These are phyloP conservation scores for Anastrepha ludens DNA, from an alignment of 1,140 invertebrate species.

Conservation along the genomic window DNA sequence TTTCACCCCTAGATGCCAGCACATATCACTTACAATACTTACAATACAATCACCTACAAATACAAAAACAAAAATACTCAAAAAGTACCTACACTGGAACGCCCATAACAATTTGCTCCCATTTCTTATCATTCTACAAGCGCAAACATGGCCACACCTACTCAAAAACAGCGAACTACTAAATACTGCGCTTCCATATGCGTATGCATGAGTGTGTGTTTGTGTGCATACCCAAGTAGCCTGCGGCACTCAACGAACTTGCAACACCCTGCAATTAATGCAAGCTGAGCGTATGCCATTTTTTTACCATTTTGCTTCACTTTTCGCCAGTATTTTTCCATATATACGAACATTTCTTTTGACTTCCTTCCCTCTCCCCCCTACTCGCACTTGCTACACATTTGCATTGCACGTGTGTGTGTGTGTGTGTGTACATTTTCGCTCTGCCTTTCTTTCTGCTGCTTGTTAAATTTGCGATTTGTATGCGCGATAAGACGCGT, in stretches of 20 bases:
- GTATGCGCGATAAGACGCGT: conserved; percentile 30
- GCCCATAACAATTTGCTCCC: conserved; percentile 39
- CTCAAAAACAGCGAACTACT: background rate
- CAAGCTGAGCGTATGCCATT: background rate
- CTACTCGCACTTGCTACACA: background rate
- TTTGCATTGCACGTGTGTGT: no score
- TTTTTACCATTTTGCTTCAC: background rate
- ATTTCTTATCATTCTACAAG: conserved; percentile 39
- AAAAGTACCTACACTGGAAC: background rate
- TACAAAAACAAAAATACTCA: background rate
- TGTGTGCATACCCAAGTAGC: background rate
- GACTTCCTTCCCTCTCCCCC: background rate
- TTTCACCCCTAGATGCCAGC: background rate
- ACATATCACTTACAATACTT: no score
- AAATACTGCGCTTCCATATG: no score
- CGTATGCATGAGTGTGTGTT: background rate
- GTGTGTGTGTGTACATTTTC: background rate
- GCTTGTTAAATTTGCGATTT: conserved; percentile 19
- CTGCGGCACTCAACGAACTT: conserved; percentile 5
- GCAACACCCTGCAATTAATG: conserved; percentile 37
- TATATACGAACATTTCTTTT: background rate
- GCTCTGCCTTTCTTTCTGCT: conserved; percentile 11
- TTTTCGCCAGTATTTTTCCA: background rate
- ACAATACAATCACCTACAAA: background rate
- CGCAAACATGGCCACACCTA: background rate